Evolutionary conservation across 2,113 vertebrate genomes (phyloP).

Genomic region (Phaethornis superciliosus): DNA sequence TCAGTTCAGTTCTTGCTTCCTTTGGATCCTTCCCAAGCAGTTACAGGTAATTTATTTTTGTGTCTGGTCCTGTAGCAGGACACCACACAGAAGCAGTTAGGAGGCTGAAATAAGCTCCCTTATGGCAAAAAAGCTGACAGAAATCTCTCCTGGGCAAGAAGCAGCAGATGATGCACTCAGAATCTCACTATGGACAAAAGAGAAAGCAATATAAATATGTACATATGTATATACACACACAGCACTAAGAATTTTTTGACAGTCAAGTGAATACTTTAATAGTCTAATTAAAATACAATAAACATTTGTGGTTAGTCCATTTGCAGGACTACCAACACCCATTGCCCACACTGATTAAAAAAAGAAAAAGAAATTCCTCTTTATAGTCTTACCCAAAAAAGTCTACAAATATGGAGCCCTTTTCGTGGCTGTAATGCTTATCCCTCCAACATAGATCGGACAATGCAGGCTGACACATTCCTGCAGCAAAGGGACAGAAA

Average conservation of each 20-base stretch:
- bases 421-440: background rate
- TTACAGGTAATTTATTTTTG: constrained; percentile 26
- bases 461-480: background rate
- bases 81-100: background rate
- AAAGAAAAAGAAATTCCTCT: background rate
- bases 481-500: background rate
- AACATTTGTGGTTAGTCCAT: background rate
- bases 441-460: background rate
- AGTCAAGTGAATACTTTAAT: background rate
- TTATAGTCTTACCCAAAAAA: background rate
- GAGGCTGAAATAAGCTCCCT: background rate
- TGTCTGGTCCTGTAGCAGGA: background rate
- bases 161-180: background rate
- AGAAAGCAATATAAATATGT: background rate
- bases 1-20: constrained; percentile 21
- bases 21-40: background rate
- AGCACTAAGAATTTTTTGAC: background rate
- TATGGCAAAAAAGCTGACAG: background rate
- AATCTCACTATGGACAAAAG: background rate
- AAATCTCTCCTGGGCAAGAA: background rate
- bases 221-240: background rate
- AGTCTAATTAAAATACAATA: background rate
- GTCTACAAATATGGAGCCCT: background rate
- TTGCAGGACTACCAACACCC: background rate
- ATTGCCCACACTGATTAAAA: background rate